Evolutionary conservation across 2,888 invertebrate species (phyloP), one percentile per base, ranked within the genome.

Genomic region (Apantesis nais): DNA sequence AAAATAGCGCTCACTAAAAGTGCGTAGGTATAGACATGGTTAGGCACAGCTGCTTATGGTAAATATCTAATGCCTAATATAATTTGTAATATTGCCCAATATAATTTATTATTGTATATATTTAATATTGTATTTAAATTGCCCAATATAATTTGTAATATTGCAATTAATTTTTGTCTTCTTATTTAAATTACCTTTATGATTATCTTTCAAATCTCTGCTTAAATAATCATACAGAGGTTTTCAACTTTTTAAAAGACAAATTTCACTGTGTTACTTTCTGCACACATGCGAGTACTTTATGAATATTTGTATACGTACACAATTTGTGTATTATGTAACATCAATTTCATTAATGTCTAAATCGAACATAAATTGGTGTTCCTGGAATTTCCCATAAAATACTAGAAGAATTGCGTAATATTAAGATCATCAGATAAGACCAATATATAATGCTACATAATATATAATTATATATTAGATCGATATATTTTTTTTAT

Each of bases 1-100:
- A 76, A 77, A 83, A 82, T 78, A 65, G 82, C 85, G 79, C 85
- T 83, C 85, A 86, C 85, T 64, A 63, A 66, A 66, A 75, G 79
- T 84, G 78, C 83, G 85, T 73, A 72, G 79, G 70, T 48, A n/a
- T 52, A 52, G 9, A 2, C 29, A 72, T 75, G 25, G n/a, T 63
- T 29, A 29, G 16, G 55, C 72, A 79, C 77, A 64, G 75, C 79
- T 79, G 78, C 85, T 80, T 82, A 84, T 83, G 77, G 75, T 76
- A 74, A 76, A 78, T 79, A 74, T 78, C 79, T 78, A 79, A 73
- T 80, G 74, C 74, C 69, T 84, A 82, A 80, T 81, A 81, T 78
- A 79, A 76, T 75, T 74, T 67, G 62, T 67, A 68, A 71, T 39
- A 29, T 61, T n/a, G n/a, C n/a, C n/a, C n/a, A n/a, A n/a, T n/a